Evolutionary conservation across 2,113 vertebrate genomes (phyloP).

Genomic region (Nyctibius bracteatus): DNA sequence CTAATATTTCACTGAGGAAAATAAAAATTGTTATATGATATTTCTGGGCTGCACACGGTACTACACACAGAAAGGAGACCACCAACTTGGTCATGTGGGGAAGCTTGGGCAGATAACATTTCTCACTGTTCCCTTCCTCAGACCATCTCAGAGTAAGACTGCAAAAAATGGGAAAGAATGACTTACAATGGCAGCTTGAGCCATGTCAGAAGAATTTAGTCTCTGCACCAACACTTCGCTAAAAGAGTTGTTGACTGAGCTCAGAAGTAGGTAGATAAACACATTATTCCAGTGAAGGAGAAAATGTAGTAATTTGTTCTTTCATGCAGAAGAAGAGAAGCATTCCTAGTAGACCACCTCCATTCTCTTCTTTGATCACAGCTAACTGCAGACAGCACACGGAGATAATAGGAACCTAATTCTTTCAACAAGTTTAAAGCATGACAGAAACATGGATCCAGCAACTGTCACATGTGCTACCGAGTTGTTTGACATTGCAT

Average conservation of each 20-base stretch:
- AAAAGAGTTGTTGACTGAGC: not conserved
- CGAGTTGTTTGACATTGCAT: not conserved
- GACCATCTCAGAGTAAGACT: not conserved
- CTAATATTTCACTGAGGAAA: not conserved
- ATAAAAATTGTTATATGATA: not conserved
- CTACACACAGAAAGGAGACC: not conserved
- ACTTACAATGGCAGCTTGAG: rapidly evolving
- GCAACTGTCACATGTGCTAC: not conserved
- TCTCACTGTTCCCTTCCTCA: not conserved
- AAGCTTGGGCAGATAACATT: not conserved
- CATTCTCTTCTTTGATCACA: not conserved
- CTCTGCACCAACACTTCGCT: not conserved
- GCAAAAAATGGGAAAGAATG: too few relatives aligned
- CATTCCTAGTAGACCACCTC: not conserved
- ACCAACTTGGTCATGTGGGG: rapidly evolving
- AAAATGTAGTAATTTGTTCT: not conserved
- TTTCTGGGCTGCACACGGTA: not conserved
- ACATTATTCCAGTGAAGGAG: not conserved
- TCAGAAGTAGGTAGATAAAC: not conserved
- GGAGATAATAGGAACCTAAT: not conserved
- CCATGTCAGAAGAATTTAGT: not conserved
- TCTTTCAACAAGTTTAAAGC: not conserved
- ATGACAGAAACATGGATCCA: not conserved
- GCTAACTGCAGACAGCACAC: not conserved
- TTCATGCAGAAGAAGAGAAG: not conserved